A percentile compares a stretch with the other conserved stretches of the same genome.
phyloP scores from a whole-genome alignment of 2,888 invertebrate species.

The Parascotia fuliginaria region DNA sequence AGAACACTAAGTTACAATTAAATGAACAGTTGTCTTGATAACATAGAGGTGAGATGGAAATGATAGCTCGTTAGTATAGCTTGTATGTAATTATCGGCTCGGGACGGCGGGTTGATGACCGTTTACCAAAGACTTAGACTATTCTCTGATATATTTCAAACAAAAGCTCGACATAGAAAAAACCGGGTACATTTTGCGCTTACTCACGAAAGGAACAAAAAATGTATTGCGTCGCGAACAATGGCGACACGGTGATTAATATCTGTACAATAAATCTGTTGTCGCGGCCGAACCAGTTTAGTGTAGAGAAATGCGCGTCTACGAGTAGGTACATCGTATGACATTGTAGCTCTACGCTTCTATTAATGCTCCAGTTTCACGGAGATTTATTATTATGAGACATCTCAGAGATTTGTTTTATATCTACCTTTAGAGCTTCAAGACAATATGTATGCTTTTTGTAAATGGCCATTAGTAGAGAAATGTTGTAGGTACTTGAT shows the following conservation, averaged over 20 bases:
- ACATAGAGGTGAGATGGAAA: conserved; percentile 40
- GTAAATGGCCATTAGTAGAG: too few species aligned
- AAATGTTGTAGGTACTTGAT: too few species aligned
- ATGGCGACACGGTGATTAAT: conserved; percentile 76
- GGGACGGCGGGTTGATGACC: conserved; percentile 70
- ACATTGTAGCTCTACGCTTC: conserved; percentile 6
- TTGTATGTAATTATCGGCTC: conserved; percentile 69
- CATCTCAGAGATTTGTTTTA: not conserved
- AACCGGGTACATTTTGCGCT: conserved; percentile 68
- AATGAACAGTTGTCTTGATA: conserved; percentile 47
- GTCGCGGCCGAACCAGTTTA: conserved; percentile 23
- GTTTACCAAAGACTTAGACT: conserved; percentile 62
- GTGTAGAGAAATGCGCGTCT: conserved; percentile 2
- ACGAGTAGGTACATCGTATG: conserved; percentile 1
- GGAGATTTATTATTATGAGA: not conserved
- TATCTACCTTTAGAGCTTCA: too few species aligned
- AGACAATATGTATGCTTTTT: too few species aligned
- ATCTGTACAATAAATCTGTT: conserved; percentile 58
- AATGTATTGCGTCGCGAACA: conserved; percentile 62
- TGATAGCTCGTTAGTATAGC: conserved; percentile 68
- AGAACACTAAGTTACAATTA: conserved; percentile 47
- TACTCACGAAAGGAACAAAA: conserved; percentile 68
- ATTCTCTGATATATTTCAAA: conserved; percentile 81
- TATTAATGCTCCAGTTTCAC: conserved; percentile 4
- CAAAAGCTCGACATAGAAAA: conserved; percentile 68